Evolutionary conservation across 1,140 invertebrate genomes (phyloP), one percentile per base, ranked within the genome.

Genomic region (Caerostris darwini): DNA sequence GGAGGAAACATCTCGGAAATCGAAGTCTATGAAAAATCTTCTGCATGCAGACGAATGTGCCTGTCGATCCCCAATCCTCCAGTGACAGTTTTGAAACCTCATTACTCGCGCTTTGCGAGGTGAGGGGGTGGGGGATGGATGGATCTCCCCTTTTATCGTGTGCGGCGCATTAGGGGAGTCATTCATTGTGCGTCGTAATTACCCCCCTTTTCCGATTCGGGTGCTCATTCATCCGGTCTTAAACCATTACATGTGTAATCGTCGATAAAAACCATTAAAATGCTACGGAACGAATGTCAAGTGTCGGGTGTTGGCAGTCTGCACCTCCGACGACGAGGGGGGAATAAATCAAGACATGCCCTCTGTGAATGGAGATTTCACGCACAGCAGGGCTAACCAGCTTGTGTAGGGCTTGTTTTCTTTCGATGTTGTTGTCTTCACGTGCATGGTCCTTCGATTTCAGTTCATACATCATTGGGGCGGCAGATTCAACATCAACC

Each of bases 251-350:
- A 77, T 53, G n/a, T 77, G 88, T 90, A 90, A 90, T 77, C 54
- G 88, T 14, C 61, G 88, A 90, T 90, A 90, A 90, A 71, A 90
- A 90, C 88, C 88, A 90, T 90, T 90, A 90, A 90, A 90, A 57
- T 19, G 54, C 64, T 56, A 53, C 64, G 14, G 12, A 71, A 58
- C 88, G 67, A 34, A 71, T 77, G 67, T 88, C 59, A 88, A 87
- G 34, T 34, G 59, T 87, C 85, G 59, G 19, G 34, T 53, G 34
- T 14, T 14, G 64, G 64, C 64, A 54, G 3, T 81, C 56, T 54
- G 53, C 67, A 34, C 17, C 17, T n/a, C n/a, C 14, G 34, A 34
- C 34, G 34, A 34, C 34, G 34, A 34, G 34, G 34, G 34, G 34
- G 2, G 2, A 34, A 34, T 34, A 34, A 34, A 34, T 34, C 34